Evolutionary conservation across 2,888 invertebrate genomes (phyloP).

Genomic region (Melanchra persicariae): DNA sequence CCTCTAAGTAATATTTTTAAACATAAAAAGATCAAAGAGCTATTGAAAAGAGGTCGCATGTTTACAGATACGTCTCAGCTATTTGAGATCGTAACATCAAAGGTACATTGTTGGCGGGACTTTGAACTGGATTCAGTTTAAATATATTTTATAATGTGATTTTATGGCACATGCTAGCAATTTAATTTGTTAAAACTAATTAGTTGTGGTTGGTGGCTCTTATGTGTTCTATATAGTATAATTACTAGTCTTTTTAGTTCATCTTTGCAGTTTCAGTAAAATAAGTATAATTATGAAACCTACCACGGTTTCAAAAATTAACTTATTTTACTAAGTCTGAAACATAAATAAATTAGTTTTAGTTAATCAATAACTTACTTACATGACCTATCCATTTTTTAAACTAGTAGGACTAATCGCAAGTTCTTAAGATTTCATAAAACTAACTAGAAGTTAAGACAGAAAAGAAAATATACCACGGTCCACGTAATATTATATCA

Average conservation of each 20-base stretch:
- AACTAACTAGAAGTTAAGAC: background rate
- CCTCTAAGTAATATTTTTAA: conserved; percentile 41
- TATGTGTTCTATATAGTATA: background rate
- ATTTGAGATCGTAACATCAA: conserved; percentile 71
- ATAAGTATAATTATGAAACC: too few relatives aligned
- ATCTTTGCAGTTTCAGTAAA: too few relatives aligned
- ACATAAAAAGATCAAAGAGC: conserved; percentile 69
- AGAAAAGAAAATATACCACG: background rate
- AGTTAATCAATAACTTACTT: too few relatives aligned
- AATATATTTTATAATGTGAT: conserved; percentile 8
- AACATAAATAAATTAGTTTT: too few relatives aligned
- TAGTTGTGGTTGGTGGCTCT: background rate
- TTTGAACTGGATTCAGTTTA: conserved; percentile 10
- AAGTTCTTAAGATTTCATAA: background rate
- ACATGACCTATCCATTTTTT: too few relatives aligned
- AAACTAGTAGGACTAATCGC: background rate
- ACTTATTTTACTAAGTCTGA: background rate
- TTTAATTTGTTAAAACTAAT: conserved; percentile 1
- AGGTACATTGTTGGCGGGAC: conserved; percentile 62
- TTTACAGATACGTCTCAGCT: conserved; percentile 49
- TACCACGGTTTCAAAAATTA: background rate
- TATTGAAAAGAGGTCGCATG: conserved; percentile 64
- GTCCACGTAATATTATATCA: too few relatives aligned
- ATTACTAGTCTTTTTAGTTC: background rate
- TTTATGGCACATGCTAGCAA: conserved; percentile 3